Percentiles rank a stretch among this genome's conserved stretches.
Conservation (phyloP, 2,888 invertebrate genomes). For the Cephalotes varians region DNA sequence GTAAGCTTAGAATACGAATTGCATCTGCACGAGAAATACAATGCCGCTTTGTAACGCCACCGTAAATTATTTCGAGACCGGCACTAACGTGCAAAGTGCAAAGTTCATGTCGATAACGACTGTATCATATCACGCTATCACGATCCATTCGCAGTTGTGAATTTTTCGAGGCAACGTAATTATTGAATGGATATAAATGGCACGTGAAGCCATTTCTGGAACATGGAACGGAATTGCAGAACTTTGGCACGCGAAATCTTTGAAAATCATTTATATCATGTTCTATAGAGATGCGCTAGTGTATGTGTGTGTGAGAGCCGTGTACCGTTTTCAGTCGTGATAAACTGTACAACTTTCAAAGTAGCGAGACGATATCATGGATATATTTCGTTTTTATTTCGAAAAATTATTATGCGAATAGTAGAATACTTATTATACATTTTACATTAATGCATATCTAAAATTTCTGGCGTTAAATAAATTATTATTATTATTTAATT, state of each 20-base stretch:
- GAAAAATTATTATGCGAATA: conserved; percentile 13
- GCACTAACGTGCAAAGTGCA: conserved; percentile 70
- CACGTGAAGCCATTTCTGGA: conserved; percentile 73
- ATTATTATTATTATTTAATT: conserved; percentile 12
- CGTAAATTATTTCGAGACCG: conserved; percentile 69
- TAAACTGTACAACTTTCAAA: conserved; percentile 35
- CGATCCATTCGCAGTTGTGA: conserved; percentile 77
- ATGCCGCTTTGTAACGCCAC: conserved; percentile 61
- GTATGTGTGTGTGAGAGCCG: too few species aligned
- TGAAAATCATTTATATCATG: conserved; percentile 66
- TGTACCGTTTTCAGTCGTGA: conserved; percentile 39
- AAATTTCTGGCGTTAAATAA: conserved; percentile 14
- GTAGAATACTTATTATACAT: conserved; percentile 4
- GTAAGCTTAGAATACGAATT: conserved; percentile 56
- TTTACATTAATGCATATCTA: neutral
- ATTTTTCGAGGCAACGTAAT: conserved; percentile 79
- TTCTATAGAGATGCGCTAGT: conserved; percentile 32
- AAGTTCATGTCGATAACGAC: conserved; percentile 84
- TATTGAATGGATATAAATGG: conserved; percentile 80
- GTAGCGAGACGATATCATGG: conserved; percentile 27
- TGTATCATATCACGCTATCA: conserved; percentile 83
- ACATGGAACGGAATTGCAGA: conserved; percentile 74
- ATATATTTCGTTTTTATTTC: conserved; percentile 11
- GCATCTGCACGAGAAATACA: conserved; percentile 44
- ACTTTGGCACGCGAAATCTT: conserved; percentile 79